Evolutionary conservation across 2,888 invertebrate species (phyloP).

Genomic region (Elaeidobius kamerunicus): DNA sequence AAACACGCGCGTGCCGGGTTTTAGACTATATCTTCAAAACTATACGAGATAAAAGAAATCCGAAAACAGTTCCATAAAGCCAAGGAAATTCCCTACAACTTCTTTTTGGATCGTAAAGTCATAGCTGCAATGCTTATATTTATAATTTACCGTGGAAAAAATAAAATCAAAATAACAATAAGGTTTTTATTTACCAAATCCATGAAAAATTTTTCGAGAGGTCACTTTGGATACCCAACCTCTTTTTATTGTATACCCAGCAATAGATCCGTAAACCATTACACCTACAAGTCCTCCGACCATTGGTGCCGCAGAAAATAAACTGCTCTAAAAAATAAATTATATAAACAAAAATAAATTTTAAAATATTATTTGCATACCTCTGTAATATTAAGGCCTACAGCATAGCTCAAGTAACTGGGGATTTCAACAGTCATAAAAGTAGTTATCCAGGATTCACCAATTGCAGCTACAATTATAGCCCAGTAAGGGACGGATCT

Average conservation of each 20-base stretch:
- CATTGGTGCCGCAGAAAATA: constrained; percentile 17
- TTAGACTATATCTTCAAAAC: too few species aligned
- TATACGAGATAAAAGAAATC: too few species aligned
- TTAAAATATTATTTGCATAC: constrained; percentile 15
- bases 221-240: constrained; percentile 13
- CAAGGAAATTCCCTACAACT: too few species aligned
- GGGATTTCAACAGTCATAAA: constrained; percentile 24
- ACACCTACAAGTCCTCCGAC: constrained; percentile 13
- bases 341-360: neutral
- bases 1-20: too few species aligned
- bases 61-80: too few species aligned
- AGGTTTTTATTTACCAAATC: constrained; percentile 11
- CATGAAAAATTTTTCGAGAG: constrained; percentile 23
- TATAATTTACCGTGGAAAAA: neutral
- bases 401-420: constrained; percentile 23
- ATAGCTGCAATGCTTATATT: too few species aligned
- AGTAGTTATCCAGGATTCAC: constrained; percentile 25
- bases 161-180: neutral
- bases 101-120: neutral
- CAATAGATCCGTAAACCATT: constrained; percentile 17
- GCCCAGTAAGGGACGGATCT: constrained; percentile 30
- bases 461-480: constrained; percentile 23
- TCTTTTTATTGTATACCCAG: constrained; percentile 14
- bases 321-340: constrained; percentile 33
- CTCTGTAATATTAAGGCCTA: constrained; percentile 26